These are phyloP conservation scores for Pangasius djambal DNA, from an alignment of 2,797 vertebrate species.

Conservation along the genomic window DNA sequence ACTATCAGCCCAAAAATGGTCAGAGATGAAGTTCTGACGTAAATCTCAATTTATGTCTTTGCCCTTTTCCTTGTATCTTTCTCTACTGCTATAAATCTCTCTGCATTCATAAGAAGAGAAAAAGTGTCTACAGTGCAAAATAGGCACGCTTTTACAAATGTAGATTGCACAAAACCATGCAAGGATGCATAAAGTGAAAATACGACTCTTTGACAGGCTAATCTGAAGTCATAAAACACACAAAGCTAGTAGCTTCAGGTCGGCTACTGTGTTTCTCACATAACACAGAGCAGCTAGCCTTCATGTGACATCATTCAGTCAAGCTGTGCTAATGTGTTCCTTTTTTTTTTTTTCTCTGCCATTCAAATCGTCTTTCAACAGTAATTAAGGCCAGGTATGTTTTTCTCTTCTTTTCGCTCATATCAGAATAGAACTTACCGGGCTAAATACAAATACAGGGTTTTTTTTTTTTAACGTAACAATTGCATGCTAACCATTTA, in stretches of 20 bases:
- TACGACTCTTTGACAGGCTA: conserved; percentile 33
- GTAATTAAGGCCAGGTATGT: neutral
- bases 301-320: conserved; percentile 8
- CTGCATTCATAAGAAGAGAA: conserved; percentile 43
- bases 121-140: conserved; percentile 59
- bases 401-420: neutral
- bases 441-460: neutral
- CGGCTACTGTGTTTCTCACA: conserved; percentile 9
- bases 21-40: conserved; percentile 43
- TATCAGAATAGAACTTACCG: neutral
- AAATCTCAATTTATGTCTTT: conserved; percentile 64
- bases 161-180: conserved; percentile 34
- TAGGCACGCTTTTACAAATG: conserved; percentile 51
- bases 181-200: conserved; percentile 39
- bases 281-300: conserved; percentile 15
- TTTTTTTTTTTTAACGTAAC: neutral
- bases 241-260: conserved; percentile 6
- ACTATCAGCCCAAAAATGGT: conserved; percentile 42
- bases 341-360: too few species aligned
- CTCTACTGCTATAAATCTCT: conserved; percentile 50
- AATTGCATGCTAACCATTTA: neutral
- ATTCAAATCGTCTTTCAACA: neutral
- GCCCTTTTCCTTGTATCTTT: conserved; percentile 58
- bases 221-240: conserved; percentile 26
- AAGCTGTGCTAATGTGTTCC: neutral